Evolutionary conservation across 2,888 invertebrate species (phyloP), one percentile per base, ranked within the genome.

Genomic region (Apoderus coryli): DNA sequence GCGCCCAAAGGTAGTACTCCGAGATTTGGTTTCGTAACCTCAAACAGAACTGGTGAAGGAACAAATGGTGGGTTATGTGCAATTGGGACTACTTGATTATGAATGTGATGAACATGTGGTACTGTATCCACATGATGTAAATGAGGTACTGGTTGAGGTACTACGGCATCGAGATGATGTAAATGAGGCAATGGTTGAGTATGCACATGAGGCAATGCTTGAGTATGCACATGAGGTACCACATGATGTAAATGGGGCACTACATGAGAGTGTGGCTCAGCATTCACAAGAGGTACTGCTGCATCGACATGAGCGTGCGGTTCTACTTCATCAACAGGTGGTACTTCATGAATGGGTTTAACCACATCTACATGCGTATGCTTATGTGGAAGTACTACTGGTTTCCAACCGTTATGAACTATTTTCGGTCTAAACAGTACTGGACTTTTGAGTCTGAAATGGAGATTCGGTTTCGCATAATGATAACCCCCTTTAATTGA

Each of bases 1-100:
- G 49, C 40, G 7, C 51, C 52, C 7, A 52, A 34, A 4, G 50
- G 52, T 10, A 52, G 33, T 4, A 53, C 52, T 4, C 48, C 49
- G 16, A 52, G 37, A 26, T 51, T 43, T 3, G 53, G 52, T 30
- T 43, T 49, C n/a, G 46, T 40, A 4, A 50, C 50, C 37, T 52
- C 48, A 14, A 50, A 47, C 11, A 52, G 33, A 6, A 37, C 36
- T 11, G 44, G 38, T 5, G 44, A 38, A 5, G 42, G 46, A 14
- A 34, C 27, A 15, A 43, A 38, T 4, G 39, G 42, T 1, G 37
- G 19, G 15, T 35, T 22, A 16, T 34, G 29, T 13, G 33, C 34
- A 24, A 33, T 24, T 13, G 31, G 33, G 10, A 31, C 19, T 24
- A 30, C 32, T 2, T 38, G 38, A 4, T 30, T 31, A 16, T 38